phyloP scores from a whole-genome alignment of 2,888 invertebrate genomes.

The Rhopalosiphum nymphaeae region DNA sequence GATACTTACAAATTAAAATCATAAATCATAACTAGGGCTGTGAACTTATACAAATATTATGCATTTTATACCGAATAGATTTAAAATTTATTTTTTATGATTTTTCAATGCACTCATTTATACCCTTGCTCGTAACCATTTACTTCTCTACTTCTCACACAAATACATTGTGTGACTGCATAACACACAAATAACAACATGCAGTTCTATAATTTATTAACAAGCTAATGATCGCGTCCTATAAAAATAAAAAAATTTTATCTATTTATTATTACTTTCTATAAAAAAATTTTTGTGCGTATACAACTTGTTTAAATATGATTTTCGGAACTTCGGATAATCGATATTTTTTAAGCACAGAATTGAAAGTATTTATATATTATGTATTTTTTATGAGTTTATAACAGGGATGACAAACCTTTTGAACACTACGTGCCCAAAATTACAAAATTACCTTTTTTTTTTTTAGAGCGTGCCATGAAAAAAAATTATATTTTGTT shows the following conservation, averaged over 20 bases:
- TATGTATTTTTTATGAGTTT: too few relatives aligned
- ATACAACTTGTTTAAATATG: neutral
- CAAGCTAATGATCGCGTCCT: neutral
- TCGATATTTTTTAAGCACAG: neutral
- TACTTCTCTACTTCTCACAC: neutral
- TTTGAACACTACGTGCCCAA: too few relatives aligned
- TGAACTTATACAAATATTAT: too few relatives aligned
- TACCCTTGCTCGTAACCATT: neutral
- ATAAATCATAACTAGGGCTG: neutral
- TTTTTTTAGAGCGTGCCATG: too few relatives aligned
- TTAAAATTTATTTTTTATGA: too few relatives aligned
- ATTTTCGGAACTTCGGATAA: neutral
- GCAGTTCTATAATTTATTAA: neutral
- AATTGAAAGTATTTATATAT: neutral
- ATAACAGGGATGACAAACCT: too few relatives aligned
- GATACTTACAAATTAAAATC: neutral
- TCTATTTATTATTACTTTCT: neutral
- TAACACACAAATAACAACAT: neutral
- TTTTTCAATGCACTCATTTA: too few relatives aligned
- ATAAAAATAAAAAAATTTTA: neutral
- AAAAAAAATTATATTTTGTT: too few relatives aligned
- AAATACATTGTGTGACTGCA: neutral
- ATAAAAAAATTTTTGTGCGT: neutral
- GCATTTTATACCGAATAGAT: too few relatives aligned
- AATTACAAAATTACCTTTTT: too few relatives aligned